phyloP scores from a whole-genome alignment of 2,113 vertebrate genomes.

The Thamnophis sirtalis region DNA sequence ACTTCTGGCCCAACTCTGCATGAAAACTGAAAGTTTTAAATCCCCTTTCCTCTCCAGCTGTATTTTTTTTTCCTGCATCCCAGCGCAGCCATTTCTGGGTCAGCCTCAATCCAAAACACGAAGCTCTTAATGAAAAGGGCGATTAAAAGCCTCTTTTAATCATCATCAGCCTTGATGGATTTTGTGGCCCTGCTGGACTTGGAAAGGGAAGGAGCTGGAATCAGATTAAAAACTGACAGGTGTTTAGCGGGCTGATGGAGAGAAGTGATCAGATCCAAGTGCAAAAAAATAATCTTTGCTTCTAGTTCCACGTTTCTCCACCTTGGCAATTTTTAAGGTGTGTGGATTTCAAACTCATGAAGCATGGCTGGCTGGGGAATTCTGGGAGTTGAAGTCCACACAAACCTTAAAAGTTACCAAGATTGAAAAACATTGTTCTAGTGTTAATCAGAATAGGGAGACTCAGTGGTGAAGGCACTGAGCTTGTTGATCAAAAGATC shows the following conservation, averaged over 20 bases:
- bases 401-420: too few relatives aligned
- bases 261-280: neutral
- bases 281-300: neutral
- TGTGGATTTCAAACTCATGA: too few relatives aligned
- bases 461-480: too few relatives aligned
- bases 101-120: slow-evolving; percentile 24
- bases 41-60: neutral
- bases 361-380: too few relatives aligned
- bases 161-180: neutral
- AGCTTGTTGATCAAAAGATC: too few relatives aligned
- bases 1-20: neutral
- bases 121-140: slow-evolving; percentile 34
- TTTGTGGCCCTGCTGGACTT: neutral
- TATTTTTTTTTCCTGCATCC: neutral
- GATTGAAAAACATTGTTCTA: too few relatives aligned
- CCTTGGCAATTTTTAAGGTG: too few relatives aligned
- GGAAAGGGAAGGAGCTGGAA: slow-evolving; percentile 26
- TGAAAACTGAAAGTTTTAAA: neutral
- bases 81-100: slow-evolving; percentile 30
- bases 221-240: slow-evolving; percentile 13
- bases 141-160: slow-evolving; percentile 41
- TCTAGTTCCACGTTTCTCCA: neutral
- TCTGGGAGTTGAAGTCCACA: too few relatives aligned
- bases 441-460: neutral
- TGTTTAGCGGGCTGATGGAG: neutral